Conservation (phyloP, 2,113 vertebrate genomes). For the Tylochromis polylepis region DNA sequence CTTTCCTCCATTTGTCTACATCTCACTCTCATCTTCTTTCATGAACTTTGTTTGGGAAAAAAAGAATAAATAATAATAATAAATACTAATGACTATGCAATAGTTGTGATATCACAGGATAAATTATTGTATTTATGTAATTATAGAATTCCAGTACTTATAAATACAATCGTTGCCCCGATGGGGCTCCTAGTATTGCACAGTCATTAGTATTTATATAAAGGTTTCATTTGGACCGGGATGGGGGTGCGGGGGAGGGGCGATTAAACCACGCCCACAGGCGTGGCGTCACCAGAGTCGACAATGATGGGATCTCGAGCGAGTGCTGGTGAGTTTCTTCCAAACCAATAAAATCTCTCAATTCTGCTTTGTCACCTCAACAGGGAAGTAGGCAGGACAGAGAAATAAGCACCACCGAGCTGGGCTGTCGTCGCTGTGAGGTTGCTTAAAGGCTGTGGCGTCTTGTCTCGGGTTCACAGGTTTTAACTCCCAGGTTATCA, state of each 20-base stretch:
- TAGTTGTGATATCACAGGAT: too few relatives aligned
- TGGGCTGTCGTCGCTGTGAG: background rate
- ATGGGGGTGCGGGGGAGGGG: background rate
- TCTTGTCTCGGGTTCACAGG: background rate
- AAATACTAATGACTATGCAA: too few relatives aligned
- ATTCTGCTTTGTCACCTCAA: constrained; percentile 38
- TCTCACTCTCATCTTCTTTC: background rate
- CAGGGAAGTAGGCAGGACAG: constrained; percentile 55
- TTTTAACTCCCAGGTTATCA: background rate
- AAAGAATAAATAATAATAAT: background rate
- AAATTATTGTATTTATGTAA: background rate
- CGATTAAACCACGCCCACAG: background rate
- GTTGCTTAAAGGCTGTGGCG: background rate
- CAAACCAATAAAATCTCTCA: constrained; percentile 71
- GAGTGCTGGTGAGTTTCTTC: constrained; percentile 72
- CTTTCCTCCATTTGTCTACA: background rate
- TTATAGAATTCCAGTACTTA: background rate
- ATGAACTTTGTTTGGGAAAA: background rate
- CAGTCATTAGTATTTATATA: background rate
- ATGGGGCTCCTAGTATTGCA: background rate
- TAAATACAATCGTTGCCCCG: background rate
- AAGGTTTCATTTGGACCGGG: background rate
- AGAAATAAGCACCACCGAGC: background rate
- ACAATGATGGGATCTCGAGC: constrained; percentile 67
- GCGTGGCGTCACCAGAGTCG: constrained; percentile 9